Evolutionary conservation across 2,797 vertebrate genomes (phyloP).

Genomic region (Chelmon rostratus): DNA sequence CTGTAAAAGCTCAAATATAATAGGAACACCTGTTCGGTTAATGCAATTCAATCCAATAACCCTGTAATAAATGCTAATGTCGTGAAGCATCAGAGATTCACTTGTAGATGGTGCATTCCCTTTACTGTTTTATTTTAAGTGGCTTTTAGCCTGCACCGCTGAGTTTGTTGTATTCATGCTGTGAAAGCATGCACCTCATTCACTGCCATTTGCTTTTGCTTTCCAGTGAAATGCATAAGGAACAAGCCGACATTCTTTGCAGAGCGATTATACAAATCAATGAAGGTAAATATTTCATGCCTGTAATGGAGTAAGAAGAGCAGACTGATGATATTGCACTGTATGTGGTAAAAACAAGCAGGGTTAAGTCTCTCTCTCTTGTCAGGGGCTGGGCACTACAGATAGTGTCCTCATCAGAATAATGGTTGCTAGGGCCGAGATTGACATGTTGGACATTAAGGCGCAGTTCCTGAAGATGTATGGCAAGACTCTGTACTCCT

Average conservation of each 20-base stretch:
- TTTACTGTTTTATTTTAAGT: neutral
- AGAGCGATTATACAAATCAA: slow-evolving; percentile 95
- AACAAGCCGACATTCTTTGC: slow-evolving; percentile 93
- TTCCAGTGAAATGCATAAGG: slow-evolving; percentile 91
- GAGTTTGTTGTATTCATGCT: neutral
- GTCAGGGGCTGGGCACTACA: slow-evolving; percentile 94
- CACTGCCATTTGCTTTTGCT: slow-evolving; percentile 34
- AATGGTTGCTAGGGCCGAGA: slow-evolving; percentile 94
- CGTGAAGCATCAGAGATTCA: neutral
- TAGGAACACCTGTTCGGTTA: neutral
- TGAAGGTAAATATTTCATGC: slow-evolving; percentile 91
- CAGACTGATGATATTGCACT: neutral
- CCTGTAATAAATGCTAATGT: neutral
- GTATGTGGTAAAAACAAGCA: neutral
- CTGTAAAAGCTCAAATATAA: neutral
- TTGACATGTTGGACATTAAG: slow-evolving; percentile 96
- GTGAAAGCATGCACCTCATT: slow-evolving; percentile 3
- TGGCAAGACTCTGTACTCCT: slow-evolving; percentile 94
- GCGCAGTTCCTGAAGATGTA: slow-evolving; percentile 92
- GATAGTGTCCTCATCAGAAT: slow-evolving; percentile 93
- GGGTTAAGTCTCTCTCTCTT: neutral
- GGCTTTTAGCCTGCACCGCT: no score
- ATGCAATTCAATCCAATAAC: neutral
- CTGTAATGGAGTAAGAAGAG: neutral
- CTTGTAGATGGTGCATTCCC: neutral